Percentiles rank a stretch among this genome's conserved stretches.
Evolutionary conservation across 2,888 invertebrate genomes (phyloP).

Genomic region (Epirrhoe alternata): DNA sequence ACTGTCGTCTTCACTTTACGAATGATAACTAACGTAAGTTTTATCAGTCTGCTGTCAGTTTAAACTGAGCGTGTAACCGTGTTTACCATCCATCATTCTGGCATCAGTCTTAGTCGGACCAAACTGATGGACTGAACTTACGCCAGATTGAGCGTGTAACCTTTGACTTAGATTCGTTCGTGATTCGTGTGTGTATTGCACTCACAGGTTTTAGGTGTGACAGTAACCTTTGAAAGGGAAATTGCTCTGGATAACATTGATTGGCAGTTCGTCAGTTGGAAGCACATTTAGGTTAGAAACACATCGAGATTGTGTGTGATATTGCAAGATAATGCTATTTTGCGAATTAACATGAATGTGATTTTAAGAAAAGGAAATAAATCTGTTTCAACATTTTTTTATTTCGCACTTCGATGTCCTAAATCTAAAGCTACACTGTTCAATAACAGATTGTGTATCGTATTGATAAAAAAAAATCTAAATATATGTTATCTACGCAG

Average conservation of each 20-base stretch:
- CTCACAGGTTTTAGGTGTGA: background rate
- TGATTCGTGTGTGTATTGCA: background rate
- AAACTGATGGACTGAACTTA: too few relatives aligned
- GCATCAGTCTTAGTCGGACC: too few relatives aligned
- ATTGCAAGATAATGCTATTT: background rate
- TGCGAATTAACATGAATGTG: background rate
- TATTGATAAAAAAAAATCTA: too few relatives aligned
- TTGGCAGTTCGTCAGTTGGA: constrained; percentile 36
- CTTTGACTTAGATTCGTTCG: too few relatives aligned
- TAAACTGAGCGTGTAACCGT: too few relatives aligned
- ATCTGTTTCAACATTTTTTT: background rate
- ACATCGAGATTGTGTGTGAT: background rate
- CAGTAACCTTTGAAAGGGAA: background rate
- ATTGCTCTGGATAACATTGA: constrained; percentile 45
- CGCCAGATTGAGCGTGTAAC: too few relatives aligned
- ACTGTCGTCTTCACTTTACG: too few relatives aligned
- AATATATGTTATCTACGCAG: too few relatives aligned
- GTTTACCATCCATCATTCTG: too few relatives aligned
- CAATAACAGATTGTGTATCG: too few relatives aligned
- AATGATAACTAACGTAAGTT: too few relatives aligned
- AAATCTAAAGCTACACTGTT: background rate
- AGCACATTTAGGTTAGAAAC: constrained; percentile 1
- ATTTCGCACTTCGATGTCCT: background rate
- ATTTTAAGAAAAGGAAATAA: background rate
- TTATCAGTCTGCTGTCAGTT: too few relatives aligned